phyloP scores from a whole-genome alignment of 23 tunicate genomes.

The Botrylloides violaceus region DNA sequence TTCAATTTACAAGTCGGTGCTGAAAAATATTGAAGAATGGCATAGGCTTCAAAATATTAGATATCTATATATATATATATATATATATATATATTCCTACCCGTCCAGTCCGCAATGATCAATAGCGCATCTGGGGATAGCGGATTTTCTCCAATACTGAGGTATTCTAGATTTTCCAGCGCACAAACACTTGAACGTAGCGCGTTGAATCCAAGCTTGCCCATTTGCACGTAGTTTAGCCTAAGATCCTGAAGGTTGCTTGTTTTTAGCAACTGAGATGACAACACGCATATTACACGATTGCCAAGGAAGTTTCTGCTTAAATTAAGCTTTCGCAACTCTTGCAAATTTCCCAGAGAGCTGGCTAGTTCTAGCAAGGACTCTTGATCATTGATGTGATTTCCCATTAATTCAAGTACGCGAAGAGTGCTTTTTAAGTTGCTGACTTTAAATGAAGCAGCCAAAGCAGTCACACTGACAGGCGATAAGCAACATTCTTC shows the following conservation, averaged over 20 bases:
- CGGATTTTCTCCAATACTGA: slow-evolving; percentile 41
- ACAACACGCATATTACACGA: slow-evolving; percentile 26
- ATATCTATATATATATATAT: too few species aligned
- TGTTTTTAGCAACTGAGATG: slow-evolving; percentile 18
- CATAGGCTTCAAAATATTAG: background rate
- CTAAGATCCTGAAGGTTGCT: slow-evolving; percentile 12
- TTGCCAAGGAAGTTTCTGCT: slow-evolving; percentile 55
- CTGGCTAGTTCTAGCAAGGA: slow-evolving; percentile 17
- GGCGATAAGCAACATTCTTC: slow-evolving; percentile 21
- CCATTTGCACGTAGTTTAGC: slow-evolving; percentile 50
- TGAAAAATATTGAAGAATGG: background rate
- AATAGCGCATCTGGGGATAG: slow-evolving; percentile 10
- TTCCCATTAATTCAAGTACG: slow-evolving; percentile 24
- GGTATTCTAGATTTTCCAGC: slow-evolving; percentile 2
- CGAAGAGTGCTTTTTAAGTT: background rate
- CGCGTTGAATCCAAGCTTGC: slow-evolving; percentile 37
- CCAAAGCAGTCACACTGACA: slow-evolving; percentile 11
- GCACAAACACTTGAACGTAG: slow-evolving; percentile 24
- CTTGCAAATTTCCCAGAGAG: slow-evolving; percentile 12
- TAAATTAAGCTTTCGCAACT: slow-evolving; percentile 32
- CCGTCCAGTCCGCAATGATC: slow-evolving; percentile 12
- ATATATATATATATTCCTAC: background rate
- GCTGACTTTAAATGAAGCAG: background rate
- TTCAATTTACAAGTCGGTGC: background rate
- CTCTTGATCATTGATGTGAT: slow-evolving; percentile 28